Conservation (phyloP, 2,113 vertebrate genomes). For the Dasyurus viverrinus region DNA sequence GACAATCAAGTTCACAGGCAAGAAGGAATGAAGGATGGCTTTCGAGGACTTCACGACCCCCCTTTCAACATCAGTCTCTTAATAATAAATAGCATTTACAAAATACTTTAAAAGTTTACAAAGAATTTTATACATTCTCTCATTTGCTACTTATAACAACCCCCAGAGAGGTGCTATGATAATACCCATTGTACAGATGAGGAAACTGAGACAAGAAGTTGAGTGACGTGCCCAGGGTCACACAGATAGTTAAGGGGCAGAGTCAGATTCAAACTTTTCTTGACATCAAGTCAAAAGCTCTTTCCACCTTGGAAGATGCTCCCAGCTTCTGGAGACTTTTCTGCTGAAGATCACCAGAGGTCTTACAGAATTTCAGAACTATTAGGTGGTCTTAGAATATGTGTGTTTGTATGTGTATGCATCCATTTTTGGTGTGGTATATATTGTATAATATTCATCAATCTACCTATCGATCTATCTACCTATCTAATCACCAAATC, state of each 20-base stretch:
- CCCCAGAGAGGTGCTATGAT: neutral
- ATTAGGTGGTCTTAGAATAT: no score
- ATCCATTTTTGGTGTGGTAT: no score
- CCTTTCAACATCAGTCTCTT: neutral
- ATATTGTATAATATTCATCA: no score
- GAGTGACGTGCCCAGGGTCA: neutral
- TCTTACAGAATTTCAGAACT: neutral
- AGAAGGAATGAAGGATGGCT: neutral
- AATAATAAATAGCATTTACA: neutral
- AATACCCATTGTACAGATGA: neutral
- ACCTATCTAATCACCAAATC: no score
- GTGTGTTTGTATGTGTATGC: no score
- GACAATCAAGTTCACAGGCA: neutral
- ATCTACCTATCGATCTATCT: no score
- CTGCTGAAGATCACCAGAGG: neutral
- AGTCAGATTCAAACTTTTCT: neutral
- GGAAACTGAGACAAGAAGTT: neutral
- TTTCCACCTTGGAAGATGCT: neutral
- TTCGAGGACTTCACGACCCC: neutral
- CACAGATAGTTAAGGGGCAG: neutral
- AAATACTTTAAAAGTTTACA: neutral
- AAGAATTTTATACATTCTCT: neutral
- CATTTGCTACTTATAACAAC: neutral
- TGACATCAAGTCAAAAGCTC: no score
- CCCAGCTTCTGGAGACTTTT: neutral